Base-by-base conservation (phyloP, 23 tunicate species). In the Clavelina lepadiformis region DNA sequence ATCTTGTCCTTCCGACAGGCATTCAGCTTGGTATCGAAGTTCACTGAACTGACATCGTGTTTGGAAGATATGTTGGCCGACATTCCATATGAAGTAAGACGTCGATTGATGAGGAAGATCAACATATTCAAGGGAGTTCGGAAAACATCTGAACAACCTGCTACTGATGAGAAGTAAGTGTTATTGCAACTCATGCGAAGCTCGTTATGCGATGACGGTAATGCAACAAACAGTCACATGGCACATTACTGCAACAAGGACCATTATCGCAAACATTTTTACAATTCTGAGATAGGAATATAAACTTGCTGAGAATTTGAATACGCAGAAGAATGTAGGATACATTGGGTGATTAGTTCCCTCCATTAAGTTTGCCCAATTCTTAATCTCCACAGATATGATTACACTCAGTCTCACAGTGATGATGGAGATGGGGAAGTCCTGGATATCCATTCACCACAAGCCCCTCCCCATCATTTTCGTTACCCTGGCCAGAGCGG, bases 381-480 rank as follows among this genome's bases (percentile, higher is more conserved):
- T n/a, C n/a, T n/a, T n/a, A n/a, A n/a, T 15, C 38, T 50, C 2
- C 57, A 33, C 44, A 78, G 84, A 25, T 31, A 27, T 31, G 64
- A 70, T 1, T 33, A 47, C 22, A 58, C 23, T 58, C 75, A 68
- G n/a, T 68, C 84, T 15, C 75, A 68, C 34, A 67, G 75, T 45
- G 84, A 78, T 21, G 84, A 78, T 61, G 73, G 75, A n/a, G 84
- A 68, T 20, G 73, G 57, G 1, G 84, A 78, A 28, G 84, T 78
- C 15, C 69, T 78, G 1, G 84, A 68, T 51, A 78, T 78, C 31
- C 75, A 78, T 51, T 78, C 84, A 2, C 84, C 84, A 55, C 75
- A 76, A 56, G 58, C 82, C 32, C 71, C 73, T 28, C 71, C 65
- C 23, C 54, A 54, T 13, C 58, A 51, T 71, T 58, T 32, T 41